Base-by-base conservation (phyloP, 2,113 vertebrate genomes). In the Myrmecophaga tridactyla region DNA sequence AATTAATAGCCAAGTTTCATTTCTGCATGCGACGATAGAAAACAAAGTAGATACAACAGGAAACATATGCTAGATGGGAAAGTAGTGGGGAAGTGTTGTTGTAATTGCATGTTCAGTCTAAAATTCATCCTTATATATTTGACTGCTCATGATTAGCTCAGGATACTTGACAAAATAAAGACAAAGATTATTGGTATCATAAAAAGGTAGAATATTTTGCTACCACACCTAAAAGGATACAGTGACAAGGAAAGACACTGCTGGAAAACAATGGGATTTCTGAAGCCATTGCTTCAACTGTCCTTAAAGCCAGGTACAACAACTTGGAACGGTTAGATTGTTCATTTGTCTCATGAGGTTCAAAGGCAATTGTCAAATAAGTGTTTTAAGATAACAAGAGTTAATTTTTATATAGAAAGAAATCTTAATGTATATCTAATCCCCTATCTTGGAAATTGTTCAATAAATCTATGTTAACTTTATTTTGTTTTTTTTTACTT, bases 231-330 rank as follows among this genome's bases (percentile, higher is more conserved):
- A 97, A 98, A 98, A 97, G 96, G 95, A 97, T 96, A 94, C 96
- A 91, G 97, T 93, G 93, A 92, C 83, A 97, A 96, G 81, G 85
- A 97, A 98, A 94, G 95, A 97, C 98, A 98, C 97, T 98, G 93
- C 97, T 96, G 96, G 97, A 96, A 97, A 94, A 97, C 95, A 95
- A 92, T 51, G 96, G 78, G 96, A 97, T 97, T 97, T 96, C 97
- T 97, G 89, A 98, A 97, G 91, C 89, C 78, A 93, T 96, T 96
- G 96, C 96, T 98, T 97, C 97, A 88, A 93, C 95, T 97, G 82
- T 96, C 81, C 97, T 97, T 97, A 97, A 98, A 98, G 97, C 98
- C 95, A 97, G 94, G 89, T 96, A 69, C 91, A 89, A 91, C 89
- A 98, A 97, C 97, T 97, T 97, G 94, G 96, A 96, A 95, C 53